A percentile compares a stretch with the other conserved stretches of the same genome.
Conservation (phyloP, 2,797 vertebrate species). For the Ataeniobius toweri region DNA sequence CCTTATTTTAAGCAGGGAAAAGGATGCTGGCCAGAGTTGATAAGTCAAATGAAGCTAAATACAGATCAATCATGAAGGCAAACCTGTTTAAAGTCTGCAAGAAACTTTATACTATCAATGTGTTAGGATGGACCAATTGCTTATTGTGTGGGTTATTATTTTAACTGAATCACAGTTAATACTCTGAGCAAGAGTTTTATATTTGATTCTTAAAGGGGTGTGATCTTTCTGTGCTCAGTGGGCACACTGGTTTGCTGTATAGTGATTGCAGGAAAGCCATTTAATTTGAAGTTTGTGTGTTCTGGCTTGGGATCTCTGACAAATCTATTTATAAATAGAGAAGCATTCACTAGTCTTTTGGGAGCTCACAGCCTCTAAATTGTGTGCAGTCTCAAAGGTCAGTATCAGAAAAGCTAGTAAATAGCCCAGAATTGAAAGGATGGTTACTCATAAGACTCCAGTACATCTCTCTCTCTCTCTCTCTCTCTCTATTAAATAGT, state of each 20-base stretch:
- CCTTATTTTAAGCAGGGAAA: neutral
- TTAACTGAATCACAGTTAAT: neutral
- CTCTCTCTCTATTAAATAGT: neutral
- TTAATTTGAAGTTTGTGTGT: neutral
- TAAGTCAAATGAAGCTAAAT: neutral
- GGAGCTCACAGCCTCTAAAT: slow-evolving; percentile 8
- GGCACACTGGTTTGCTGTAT: neutral
- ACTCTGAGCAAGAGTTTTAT: neutral
- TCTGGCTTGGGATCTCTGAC: slow-evolving; percentile 1
- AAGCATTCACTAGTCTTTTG: slow-evolving; percentile 7
- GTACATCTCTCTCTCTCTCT: neutral
- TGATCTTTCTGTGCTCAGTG: neutral
- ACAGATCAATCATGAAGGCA: neutral
- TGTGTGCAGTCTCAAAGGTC: slow-evolving; percentile 7
- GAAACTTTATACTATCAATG: neutral
- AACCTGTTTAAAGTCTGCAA: neutral
- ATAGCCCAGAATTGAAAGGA: neutral
- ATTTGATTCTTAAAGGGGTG: neutral
- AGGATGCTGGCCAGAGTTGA: neutral
- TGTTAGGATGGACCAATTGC: neutral
- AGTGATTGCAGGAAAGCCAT: neutral
- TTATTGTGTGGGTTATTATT: neutral
- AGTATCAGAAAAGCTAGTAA: slow-evolving; percentile 4
- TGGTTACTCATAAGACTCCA: slow-evolving; percentile 1
- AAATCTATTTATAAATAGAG: slow-evolving; percentile 2